Percentiles rank a stretch among this genome's conserved stretches.
phyloP scores from a whole-genome alignment of 2,113 vertebrate genomes.

The Trochalopteron elliotii region DNA sequence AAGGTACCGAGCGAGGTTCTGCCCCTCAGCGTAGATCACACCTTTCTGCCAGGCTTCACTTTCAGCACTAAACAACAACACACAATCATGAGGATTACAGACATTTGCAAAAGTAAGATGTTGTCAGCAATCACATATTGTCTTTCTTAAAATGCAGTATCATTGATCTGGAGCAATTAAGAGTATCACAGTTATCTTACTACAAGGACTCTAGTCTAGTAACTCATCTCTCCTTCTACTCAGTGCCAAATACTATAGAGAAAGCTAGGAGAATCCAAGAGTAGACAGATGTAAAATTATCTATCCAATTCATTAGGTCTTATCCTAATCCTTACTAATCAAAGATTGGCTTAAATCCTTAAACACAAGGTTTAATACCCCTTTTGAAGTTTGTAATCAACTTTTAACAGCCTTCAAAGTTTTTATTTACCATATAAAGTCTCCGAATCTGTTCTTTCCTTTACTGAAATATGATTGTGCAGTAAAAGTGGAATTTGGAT shows the following conservation, averaged over 20 bases:
- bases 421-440: neutral
- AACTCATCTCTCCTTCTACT: neutral
- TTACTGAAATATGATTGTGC: neutral
- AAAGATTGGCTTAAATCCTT: neutral
- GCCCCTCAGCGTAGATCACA: constrained; percentile 86
- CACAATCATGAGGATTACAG: neutral
- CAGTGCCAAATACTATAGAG: neutral
- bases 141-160: neutral
- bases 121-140: neutral
- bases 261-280: neutral
- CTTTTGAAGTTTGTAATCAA: neutral
- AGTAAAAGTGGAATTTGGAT: neutral
- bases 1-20: constrained; percentile 90
- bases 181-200: neutral
- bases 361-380: neutral
- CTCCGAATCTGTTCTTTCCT: neutral
- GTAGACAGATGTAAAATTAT: neutral
- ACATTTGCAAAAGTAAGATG: neutral
- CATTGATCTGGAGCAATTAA: neutral
- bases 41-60: constrained; percentile 86
- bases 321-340: neutral
- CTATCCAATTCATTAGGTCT: neutral
- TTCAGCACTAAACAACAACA: constrained; percentile 72
- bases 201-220: neutral
- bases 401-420: neutral